phyloP scores from a whole-genome alignment of 2,797 vertebrate species.

The Salarias fasciatus region DNA sequence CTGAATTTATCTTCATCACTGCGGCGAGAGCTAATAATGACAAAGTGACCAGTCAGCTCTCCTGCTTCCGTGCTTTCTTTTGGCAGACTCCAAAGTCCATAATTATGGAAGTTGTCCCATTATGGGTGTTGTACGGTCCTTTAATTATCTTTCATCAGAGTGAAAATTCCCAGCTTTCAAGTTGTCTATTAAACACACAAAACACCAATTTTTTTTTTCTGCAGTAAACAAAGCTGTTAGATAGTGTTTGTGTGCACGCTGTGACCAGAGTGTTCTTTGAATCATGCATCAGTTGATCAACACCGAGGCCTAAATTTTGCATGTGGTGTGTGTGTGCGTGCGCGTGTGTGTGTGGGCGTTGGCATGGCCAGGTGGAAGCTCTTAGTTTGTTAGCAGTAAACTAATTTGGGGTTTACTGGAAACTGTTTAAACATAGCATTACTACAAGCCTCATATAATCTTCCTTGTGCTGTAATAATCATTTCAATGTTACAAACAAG shows the following conservation, averaged over 20 bases:
- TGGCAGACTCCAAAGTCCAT: conserved; percentile 28
- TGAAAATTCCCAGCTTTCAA: conserved; percentile 55
- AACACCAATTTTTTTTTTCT: conserved; percentile 36
- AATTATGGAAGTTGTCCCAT: conserved; percentile 59
- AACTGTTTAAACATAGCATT: conserved; percentile 69
- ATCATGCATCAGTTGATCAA: conserved; percentile 44
- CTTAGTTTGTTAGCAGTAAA: conserved; percentile 75
- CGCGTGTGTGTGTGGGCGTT: conserved; percentile 22
- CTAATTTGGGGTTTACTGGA: conserved; percentile 69
- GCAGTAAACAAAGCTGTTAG: conserved; percentile 49
- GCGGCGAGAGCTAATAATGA: conserved; percentile 76
- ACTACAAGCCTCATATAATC: conserved; percentile 65
- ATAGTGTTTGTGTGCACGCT: conserved; percentile 26
- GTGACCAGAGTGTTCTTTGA: conserved; percentile 33
- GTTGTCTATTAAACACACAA: conserved; percentile 48
- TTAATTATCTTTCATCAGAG: conserved; percentile 61
- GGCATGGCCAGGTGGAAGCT: conserved; percentile 68
- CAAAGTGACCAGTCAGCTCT: conserved; percentile 68
- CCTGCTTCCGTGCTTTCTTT: conserved; percentile 48
- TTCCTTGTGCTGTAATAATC: conserved; percentile 72
- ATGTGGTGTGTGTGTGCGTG: conserved; percentile 30
- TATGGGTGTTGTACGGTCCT: conserved; percentile 45
- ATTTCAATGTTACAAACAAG: conserved; percentile 75
- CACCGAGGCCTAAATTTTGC: no score
- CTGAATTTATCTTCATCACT: conserved; percentile 72